A percentile compares a stretch with the other conserved stretches of the same genome.
These are phyloP conservation scores for Rhagophthalmus giganteus DNA, from an alignment of 2,888 invertebrate species.

Conservation along the genomic window DNA sequence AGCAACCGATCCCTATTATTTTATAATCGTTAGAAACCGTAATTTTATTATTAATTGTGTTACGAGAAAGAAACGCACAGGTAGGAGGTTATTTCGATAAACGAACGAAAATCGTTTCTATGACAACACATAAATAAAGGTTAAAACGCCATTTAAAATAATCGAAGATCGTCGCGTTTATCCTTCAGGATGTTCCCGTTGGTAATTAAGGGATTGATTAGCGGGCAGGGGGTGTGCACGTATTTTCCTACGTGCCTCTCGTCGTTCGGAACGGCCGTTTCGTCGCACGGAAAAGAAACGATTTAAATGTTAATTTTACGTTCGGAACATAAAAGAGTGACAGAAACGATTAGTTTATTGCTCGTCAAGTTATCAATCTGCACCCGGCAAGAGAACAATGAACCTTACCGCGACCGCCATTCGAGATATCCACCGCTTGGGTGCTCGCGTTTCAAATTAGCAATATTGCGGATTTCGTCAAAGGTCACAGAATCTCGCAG, in stretches of 20 bases:
- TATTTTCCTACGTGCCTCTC: too few species aligned
- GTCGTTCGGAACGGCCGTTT: too few species aligned
- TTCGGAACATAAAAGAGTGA: slow-evolving; percentile 7
- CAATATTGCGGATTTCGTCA: slow-evolving; percentile 48
- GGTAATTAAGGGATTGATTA: slow-evolving; percentile 53
- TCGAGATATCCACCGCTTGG: slow-evolving; percentile 59
- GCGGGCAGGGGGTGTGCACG: slow-evolving; percentile 39
- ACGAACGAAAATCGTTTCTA: slow-evolving; percentile 19
- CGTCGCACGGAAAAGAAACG: too few species aligned
- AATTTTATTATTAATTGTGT: too few species aligned
- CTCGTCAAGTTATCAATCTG: slow-evolving; percentile 50
- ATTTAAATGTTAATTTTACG: slow-evolving; percentile 3
- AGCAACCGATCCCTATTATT: too few species aligned
- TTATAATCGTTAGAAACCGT: too few species aligned
- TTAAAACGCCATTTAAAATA: slow-evolving; percentile 26
- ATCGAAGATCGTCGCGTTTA: slow-evolving; percentile 23
- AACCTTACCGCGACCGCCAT: slow-evolving; percentile 61
- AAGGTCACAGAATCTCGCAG: slow-evolving; percentile 46
- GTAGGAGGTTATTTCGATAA: too few species aligned
- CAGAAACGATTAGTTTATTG: slow-evolving; percentile 41
- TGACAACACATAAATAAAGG: slow-evolving; percentile 29
- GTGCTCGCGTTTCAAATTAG: slow-evolving; percentile 54
- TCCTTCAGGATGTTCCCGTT: slow-evolving; percentile 31
- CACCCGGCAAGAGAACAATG: slow-evolving; percentile 58
- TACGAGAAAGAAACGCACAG: too few species aligned